A percentile compares a stretch with the other conserved stretches of the same genome.
Conservation (phyloP, 2,888 invertebrate species). For the Meiosimyza platycephala region DNA sequence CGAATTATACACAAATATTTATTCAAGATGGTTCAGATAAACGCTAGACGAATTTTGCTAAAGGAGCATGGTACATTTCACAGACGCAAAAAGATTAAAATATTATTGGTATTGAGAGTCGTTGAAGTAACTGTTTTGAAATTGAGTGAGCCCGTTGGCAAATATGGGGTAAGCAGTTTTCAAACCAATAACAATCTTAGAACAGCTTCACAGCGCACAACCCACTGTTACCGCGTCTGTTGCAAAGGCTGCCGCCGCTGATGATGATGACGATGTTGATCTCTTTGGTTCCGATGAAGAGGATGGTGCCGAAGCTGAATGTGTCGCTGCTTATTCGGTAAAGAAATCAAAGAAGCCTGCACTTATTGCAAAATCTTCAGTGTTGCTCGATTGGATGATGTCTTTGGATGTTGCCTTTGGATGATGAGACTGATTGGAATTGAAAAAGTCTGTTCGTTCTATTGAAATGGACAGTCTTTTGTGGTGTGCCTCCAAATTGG, state of each 20-base stretch:
- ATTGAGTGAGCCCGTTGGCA: too few relatives aligned
- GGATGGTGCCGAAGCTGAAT: slow-evolving; percentile 88
- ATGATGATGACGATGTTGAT: slow-evolving; percentile 75
- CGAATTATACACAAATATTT: too few relatives aligned
- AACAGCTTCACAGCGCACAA: too few relatives aligned
- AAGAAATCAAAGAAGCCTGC: slow-evolving; percentile 96
- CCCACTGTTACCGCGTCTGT: slow-evolving; percentile 68
- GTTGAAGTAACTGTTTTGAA: too few relatives aligned
- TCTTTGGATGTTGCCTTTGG: slow-evolving; percentile 98
- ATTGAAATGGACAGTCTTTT: slow-evolving; percentile 92
- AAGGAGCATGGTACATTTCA: too few relatives aligned
- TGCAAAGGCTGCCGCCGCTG: slow-evolving; percentile 56
- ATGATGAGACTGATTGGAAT: slow-evolving; percentile 87
- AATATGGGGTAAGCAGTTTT: too few relatives aligned
- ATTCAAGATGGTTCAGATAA: too few relatives aligned
- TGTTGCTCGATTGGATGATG: too few relatives aligned
- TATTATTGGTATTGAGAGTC: too few relatives aligned
- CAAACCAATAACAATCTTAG: too few relatives aligned
- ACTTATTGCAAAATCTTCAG: slow-evolving; percentile 94
- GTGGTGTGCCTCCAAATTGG: slow-evolving; percentile 96
- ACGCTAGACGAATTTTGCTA: too few relatives aligned
- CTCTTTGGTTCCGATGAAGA: slow-evolving; percentile 92
- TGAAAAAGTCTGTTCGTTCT: slow-evolving; percentile 85
- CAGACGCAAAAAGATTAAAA: too few relatives aligned
- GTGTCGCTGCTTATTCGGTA: slow-evolving; percentile 90